A percentile compares a stretch with the other conserved stretches of the same genome.
phyloP scores from a whole-genome alignment of 2,888 invertebrate species.

The Gortyna flavago region DNA sequence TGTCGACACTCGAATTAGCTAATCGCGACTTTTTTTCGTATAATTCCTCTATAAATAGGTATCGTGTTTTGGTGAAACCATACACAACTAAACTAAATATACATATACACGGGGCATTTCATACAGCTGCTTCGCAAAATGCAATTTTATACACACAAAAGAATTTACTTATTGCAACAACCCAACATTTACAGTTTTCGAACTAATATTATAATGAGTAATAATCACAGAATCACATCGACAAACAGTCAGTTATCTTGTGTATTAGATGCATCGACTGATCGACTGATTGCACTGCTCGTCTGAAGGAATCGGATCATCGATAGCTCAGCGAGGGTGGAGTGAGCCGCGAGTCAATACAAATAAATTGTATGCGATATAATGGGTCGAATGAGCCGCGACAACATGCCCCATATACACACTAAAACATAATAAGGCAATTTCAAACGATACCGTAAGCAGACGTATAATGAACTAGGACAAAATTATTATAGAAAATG shows the following conservation, averaged over 20 bases:
- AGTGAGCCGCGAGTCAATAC: conserved; percentile 21
- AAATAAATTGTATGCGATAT: conserved; percentile 43
- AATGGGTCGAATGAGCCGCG: conserved; percentile 60
- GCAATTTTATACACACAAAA: conserved; percentile 80
- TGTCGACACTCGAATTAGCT: conserved; percentile 68
- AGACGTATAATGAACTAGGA: conserved; percentile 68
- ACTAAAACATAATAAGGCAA: conserved; percentile 78
- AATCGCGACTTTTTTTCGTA: conserved; percentile 55
- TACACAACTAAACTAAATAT: conserved; percentile 77
- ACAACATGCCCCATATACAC: conserved; percentile 79
- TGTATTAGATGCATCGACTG: conserved; percentile 37
- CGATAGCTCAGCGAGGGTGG: conserved; percentile 19
- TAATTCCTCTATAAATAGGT: conserved; percentile 64
- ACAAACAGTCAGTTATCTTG: conserved; percentile 49
- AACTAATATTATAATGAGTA: conserved; percentile 75
- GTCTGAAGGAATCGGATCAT: conserved; percentile 18
- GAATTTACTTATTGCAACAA: conserved; percentile 88
- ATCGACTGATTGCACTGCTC: conserved; percentile 10
- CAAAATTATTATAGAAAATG: conserved; percentile 72
- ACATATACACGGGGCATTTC: conserved; percentile 80
- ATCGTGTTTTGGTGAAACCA: conserved; percentile 72
- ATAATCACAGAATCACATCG: conserved; percentile 79
- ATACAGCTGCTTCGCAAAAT: conserved; percentile 77
- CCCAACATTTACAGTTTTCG: conserved; percentile 86
- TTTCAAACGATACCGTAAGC: conserved; percentile 74